Evolutionary conservation across 2,888 invertebrate genomes (phyloP).

Genomic region (Melanchra persicariae): DNA sequence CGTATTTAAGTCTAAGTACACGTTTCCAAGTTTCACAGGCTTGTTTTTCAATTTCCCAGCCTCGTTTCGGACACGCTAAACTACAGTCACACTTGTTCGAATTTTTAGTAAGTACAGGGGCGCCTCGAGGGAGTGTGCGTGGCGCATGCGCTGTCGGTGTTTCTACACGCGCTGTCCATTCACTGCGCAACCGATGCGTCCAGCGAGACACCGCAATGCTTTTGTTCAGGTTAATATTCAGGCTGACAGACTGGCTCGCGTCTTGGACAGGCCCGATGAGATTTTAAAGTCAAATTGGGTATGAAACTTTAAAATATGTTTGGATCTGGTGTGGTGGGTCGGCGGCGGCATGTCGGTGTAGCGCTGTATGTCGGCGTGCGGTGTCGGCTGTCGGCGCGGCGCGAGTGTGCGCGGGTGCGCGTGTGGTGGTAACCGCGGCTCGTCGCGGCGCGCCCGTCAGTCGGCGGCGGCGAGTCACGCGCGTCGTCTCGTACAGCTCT

Average conservation of each 20-base stretch:
- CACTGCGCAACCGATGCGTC: conserved; percentile 86
- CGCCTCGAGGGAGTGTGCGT: conserved; percentile 79
- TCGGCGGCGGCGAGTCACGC: conserved; percentile 90
- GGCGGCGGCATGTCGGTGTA: conserved; percentile 71
- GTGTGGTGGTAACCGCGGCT: conserved; percentile 85
- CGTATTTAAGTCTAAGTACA: conserved; percentile 43
- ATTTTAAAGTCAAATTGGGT: conserved; percentile 89
- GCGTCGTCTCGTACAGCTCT: conserved; percentile 86
- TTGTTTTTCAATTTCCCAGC: conserved; percentile 73
- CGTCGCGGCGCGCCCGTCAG: conserved; percentile 89
- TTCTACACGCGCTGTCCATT: conserved; percentile 85
- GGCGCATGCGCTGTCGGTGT: conserved; percentile 85
- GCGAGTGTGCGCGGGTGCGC: conserved; percentile 85
- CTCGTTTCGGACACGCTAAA: conserved; percentile 70
- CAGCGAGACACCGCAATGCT: conserved; percentile 73
- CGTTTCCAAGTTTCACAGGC: conserved; percentile 53
- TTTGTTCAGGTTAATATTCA: conserved; percentile 85
- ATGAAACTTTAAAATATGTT: conserved; percentile 87
- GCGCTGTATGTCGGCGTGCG: conserved; percentile 72
- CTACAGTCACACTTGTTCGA: conserved; percentile 72
- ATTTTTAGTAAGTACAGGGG: conserved; percentile 73
- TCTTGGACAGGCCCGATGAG: conserved; percentile 79
- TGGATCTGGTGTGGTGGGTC: conserved; percentile 75
- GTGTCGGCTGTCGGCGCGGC: conserved; percentile 69
- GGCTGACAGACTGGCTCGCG: conserved; percentile 76